These are phyloP conservation scores for Oreotrochilus melanogaster DNA, from an alignment of 2,113 vertebrate species.

Conservation along the genomic window DNA sequence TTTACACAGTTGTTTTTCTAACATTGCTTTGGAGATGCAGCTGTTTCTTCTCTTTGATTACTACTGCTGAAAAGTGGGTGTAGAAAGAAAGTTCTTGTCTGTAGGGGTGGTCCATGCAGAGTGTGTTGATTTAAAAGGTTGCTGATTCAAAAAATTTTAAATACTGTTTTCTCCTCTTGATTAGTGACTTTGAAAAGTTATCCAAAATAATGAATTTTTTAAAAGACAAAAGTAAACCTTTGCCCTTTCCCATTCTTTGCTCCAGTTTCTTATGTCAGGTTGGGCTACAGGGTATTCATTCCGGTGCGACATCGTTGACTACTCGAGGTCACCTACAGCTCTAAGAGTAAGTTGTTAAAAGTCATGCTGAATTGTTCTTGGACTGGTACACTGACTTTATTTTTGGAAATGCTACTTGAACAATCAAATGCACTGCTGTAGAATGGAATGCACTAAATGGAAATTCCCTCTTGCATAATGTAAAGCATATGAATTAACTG, in stretches of 20 bases:
- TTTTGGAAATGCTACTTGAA: not conserved
- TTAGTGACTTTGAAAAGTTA: not conserved
- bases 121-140: not conserved
- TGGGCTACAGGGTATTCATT: conserved; percentile 96
- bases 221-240: not conserved
- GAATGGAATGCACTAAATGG: not conserved
- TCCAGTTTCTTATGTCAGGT: conserved; percentile 95
- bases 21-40: not conserved
- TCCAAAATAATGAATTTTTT: conserved; percentile 7
- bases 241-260: not conserved
- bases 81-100: not conserved
- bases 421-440: not conserved
- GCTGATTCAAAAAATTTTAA: not conserved
- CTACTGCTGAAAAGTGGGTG: not conserved
- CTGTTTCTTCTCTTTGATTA: not conserved
- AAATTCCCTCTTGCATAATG: not conserved
- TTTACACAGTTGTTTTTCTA: not conserved
- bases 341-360: conserved; percentile 85
- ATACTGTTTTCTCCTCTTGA: not conserved
- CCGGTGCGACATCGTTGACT: conserved; percentile 92
- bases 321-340: conserved; percentile 86
- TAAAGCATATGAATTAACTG: not conserved
- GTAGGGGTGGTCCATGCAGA: not conserved
- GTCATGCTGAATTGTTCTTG: not conserved
- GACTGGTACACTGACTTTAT: not conserved